Evolutionary conservation across 1,140 invertebrate species (phyloP).

Genomic region (Solenopsis invicta): DNA sequence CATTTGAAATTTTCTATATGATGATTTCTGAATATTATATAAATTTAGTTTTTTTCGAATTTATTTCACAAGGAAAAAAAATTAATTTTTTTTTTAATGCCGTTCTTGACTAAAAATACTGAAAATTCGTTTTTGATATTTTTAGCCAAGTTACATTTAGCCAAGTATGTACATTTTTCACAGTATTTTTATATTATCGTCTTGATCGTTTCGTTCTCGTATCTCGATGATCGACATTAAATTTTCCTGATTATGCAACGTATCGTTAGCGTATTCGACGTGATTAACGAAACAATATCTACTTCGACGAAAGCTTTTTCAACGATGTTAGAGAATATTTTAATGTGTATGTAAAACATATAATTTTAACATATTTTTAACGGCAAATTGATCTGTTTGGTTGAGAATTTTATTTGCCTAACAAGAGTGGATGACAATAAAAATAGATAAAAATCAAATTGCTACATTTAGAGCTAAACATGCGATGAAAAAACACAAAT

Average conservation of each 20-base stretch:
- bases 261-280: constrained; percentile 16
- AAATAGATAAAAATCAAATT: not conserved
- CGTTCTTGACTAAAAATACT: not conserved
- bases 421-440: not conserved
- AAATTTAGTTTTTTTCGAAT: not conserved
- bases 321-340: constrained; percentile 6
- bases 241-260: constrained; percentile 44
- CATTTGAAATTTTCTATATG: constrained; percentile 4
- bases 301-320: not conserved
- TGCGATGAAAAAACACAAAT: not conserved
- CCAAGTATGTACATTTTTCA: not conserved
- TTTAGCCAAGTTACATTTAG: too few species aligned
- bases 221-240: not conserved
- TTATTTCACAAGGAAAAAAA: not conserved
- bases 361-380: constrained; percentile 3
- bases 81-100: not conserved
- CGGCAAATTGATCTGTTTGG: not conserved
- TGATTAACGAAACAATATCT: constrained; percentile 22
- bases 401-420: constrained; percentile 20
- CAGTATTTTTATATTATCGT: not conserved
- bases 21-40: constrained; percentile 8
- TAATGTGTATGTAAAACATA: not conserved
- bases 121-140: constrained; percentile 14
- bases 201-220: constrained; percentile 10
- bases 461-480: not conserved